A percentile compares a stretch with the other conserved stretches of the same genome.
Conservation (phyloP, 1,140 invertebrate genomes). For the Drepana arcuata region DNA sequence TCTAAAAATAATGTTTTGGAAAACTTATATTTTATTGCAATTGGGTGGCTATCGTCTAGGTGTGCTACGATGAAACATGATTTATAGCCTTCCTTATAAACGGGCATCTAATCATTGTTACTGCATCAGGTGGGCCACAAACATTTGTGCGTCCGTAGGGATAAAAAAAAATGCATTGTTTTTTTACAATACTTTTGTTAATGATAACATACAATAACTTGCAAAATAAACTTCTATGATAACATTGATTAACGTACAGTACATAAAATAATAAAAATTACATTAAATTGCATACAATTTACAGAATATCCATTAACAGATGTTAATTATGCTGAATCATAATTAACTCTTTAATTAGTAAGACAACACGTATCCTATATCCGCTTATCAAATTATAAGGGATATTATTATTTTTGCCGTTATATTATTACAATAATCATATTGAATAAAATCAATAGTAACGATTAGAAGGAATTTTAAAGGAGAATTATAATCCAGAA, state of each 20-base stretch:
- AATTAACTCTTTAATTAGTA: constrained; percentile 4
- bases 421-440: too few relatives aligned
- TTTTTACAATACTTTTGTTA: neutral
- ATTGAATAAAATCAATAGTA: neutral
- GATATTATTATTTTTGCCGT: neutral
- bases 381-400: neutral
- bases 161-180: neutral
- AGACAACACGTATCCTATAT: neutral
- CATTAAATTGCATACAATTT: neutral
- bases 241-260: too few relatives aligned
- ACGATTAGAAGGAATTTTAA: neutral
- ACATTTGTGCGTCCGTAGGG: neutral
- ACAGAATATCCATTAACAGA: neutral
- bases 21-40: too few relatives aligned
- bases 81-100: too few relatives aligned
- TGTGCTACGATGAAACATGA: too few relatives aligned
- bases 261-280: neutral
- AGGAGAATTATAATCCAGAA: neutral
- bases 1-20: too few relatives aligned
- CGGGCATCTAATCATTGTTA: too few relatives aligned
- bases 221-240: too few relatives aligned
- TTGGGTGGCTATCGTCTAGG: too few relatives aligned
- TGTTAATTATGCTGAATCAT: constrained; percentile 21
- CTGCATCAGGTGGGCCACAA: too few relatives aligned
- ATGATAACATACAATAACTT: too few relatives aligned